Base-by-base conservation (phyloP, 2,888 invertebrate genomes). In the Lithophane semibrunnea region DNA sequence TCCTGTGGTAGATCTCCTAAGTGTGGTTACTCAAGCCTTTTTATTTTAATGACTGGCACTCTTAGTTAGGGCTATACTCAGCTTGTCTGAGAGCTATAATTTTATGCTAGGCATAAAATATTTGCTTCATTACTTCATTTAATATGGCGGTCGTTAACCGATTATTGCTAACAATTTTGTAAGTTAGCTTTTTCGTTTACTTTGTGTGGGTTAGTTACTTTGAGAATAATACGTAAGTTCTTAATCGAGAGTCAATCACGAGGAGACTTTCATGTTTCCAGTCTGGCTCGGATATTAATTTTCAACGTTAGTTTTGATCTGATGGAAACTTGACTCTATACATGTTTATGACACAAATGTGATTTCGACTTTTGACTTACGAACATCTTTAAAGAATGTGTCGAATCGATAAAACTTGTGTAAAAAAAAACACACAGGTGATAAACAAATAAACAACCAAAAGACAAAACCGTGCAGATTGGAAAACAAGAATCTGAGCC, bases 11-110 rank as follows among this genome's bases (percentile, higher is more conserved):
- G 73, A 58, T 67, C 37, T 47, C 12, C n/a, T 54, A 16, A 44
- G 65, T 42, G 76, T 79, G 72, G 72, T 83, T 64, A 76, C 74
- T 56, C n/a, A 54, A 79, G 60, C 54, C 49, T 54, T 74, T 85
- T 79, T 82, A 71, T 58, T 58, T 68, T 63, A 77, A 82, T 58
- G 70, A 73, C 42, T 63, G 12, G 24, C 29, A 58, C 65, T 37
- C 37, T 37, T 77, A 79, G 73, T 71, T 71, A 70, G 18, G 67
- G 54, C 16, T 77, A 66, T 49, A n/a, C 66, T 68, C 68, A 65
- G 67, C 63, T 65, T 47, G 52, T 64, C 1, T 67, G n/a, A 63
- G 47, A 54, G 63, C 63, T 64, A 73, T 75, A 73, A 63, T 58
- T 74, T 70, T 70, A 73, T 71, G 18, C 16, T 56, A 65, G 58